Evolutionary conservation across 2,113 vertebrate genomes (phyloP).

Genomic region (Hyperopisus bebe): DNA sequence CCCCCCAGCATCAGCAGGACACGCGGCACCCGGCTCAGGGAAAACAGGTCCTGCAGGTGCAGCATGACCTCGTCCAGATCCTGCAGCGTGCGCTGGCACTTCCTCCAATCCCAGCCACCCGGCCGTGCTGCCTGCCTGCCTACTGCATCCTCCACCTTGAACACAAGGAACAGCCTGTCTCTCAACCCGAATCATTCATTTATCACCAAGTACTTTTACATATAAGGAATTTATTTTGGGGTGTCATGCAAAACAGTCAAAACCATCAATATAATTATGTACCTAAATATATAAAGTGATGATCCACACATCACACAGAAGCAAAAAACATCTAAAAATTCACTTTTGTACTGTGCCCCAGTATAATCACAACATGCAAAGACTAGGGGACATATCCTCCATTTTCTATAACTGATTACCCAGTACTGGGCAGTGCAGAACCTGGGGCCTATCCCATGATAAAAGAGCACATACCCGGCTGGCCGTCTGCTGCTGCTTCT

Average conservation of each 20-base stretch:
- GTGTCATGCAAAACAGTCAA: background rate
- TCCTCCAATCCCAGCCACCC: slow-evolving; percentile 53
- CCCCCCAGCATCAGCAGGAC: slow-evolving; percentile 88
- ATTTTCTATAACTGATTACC: background rate
- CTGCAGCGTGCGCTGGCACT: slow-evolving; percentile 69
- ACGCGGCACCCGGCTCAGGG: slow-evolving; percentile 74
- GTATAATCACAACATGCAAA: background rate
- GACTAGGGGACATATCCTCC: background rate
- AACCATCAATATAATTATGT: background rate
- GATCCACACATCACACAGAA: background rate
- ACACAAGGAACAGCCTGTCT: background rate
- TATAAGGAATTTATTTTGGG: background rate
- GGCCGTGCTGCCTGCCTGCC: slow-evolving; percentile 47
- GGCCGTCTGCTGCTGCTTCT: slow-evolving; percentile 44
- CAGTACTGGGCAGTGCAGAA: background rate
- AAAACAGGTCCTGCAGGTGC: slow-evolving; percentile 79
- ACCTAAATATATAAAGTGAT: background rate
- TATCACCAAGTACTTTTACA: background rate
- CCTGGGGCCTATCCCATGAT: background rate
- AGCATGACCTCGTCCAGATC: slow-evolving; percentile 76
- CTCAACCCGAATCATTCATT: background rate
- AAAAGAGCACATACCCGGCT: background rate
- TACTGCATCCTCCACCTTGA: slow-evolving; percentile 57
- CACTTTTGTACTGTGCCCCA: background rate
- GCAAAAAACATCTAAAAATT: background rate